Evolutionary conservation across 2,113 vertebrate genomes (phyloP).

Genomic region (Mormoops blainvillei): DNA sequence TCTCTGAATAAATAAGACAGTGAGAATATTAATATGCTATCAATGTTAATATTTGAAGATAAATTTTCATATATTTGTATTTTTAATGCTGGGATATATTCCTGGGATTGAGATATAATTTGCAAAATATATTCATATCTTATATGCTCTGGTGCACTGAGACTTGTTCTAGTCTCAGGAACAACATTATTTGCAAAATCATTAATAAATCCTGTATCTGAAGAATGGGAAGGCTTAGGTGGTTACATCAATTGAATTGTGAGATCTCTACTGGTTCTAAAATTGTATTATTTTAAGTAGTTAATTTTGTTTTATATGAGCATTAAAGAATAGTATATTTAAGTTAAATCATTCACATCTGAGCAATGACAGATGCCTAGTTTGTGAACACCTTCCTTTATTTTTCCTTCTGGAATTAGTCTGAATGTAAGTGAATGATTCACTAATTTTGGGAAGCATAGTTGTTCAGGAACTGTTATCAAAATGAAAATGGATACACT

Average conservation of each 20-base stretch:
- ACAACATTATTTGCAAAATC: background rate
- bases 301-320: background rate
- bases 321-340: background rate
- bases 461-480: background rate
- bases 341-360: background rate
- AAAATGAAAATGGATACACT: slow-evolving; percentile 8
- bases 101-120: background rate
- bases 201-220: background rate
- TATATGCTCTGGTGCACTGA: background rate
- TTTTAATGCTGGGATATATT: background rate
- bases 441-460: background rate
- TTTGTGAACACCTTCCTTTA: background rate
- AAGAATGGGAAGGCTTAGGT: background rate
- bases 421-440: background rate
- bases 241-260: slow-evolving; percentile 11
- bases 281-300: slow-evolving; percentile 13
- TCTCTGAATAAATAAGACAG: background rate
- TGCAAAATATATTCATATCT: background rate
- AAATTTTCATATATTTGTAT: slow-evolving; percentile 21
- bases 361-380: background rate
- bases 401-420: background rate
- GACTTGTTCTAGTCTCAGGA: background rate
- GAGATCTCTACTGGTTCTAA: background rate
- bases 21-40: background rate
- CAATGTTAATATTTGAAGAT: background rate